Base-by-base conservation (phyloP, 2,888 invertebrate genomes). In the Lepidocyrtinus sp. region DNA sequence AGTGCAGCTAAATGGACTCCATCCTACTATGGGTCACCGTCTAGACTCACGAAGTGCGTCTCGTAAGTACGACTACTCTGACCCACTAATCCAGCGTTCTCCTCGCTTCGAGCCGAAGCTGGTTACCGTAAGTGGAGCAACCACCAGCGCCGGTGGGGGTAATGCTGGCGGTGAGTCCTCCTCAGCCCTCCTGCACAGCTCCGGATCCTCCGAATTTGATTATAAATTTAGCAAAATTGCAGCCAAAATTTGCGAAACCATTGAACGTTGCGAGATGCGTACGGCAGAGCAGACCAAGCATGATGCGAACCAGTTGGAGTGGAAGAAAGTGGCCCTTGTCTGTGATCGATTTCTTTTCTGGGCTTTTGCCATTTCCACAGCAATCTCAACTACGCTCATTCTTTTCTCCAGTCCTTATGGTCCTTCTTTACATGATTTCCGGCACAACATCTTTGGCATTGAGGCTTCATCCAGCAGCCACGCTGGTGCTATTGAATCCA, bases 241-340 rank as follows among this genome's bases (percentile, higher is more conserved):
- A 89, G 93, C 91, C 86, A 92, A 92, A 88, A 92, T 94, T 36
- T 92, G 93, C 88, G 91, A 91, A 83, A 95, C 94, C 2, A 94
- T 95, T 80, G 95, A 96, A 86, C 90, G 92, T 67, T 95, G 94
- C 89, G 95, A 95, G 88, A 92, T 93, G 87, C 91, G 96, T 2
- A 91, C 95, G 5, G 92, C 92, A 0, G 94, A 95, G 86, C 94
- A 93, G 88, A 95, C 96, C 88, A 91, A 93, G 70, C 90, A 93
- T 71, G 95, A 96, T 87, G 91, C 93, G 67, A 93, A 94, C 81
- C 94, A 94, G 87, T 89, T 94, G 73, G 96, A 96, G 88, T 96
- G 96, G 96, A 94, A 93, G 86, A 92, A 92, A 87, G 89, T 94
- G 81, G 95, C 96, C 0, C 92, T 96, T 71, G 95, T 96, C 61